phyloP scores from a whole-genome alignment of 2,113 vertebrate species.

The Paratilapia polleni region DNA sequence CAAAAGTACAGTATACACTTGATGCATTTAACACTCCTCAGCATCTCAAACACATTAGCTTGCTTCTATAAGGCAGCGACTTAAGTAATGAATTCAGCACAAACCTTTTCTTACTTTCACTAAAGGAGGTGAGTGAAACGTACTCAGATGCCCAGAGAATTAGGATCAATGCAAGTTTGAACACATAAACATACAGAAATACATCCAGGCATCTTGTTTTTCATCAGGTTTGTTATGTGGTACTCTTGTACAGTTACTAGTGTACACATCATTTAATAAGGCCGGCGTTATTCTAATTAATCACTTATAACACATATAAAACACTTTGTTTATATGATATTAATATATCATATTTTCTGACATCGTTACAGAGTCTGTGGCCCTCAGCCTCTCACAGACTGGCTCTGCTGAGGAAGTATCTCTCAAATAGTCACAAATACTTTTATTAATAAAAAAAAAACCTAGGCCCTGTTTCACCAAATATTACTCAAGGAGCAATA shows the following conservation, averaged over 20 bases:
- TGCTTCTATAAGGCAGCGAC: conserved; percentile 13
- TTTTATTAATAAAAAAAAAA: not conserved
- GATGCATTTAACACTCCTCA: conserved; percentile 37
- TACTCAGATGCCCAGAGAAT: not conserved
- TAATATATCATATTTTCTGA: not conserved
- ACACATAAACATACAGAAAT: not conserved
- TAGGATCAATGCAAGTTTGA: conserved; percentile 2
- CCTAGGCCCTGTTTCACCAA: not conserved
- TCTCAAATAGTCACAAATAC: not conserved
- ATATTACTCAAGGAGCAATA: not conserved
- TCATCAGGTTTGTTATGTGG: not conserved
- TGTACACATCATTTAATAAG: conserved; percentile 2
- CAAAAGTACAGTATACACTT: conserved; percentile 17
- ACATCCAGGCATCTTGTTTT: not conserved
- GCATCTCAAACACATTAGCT: conserved; percentile 38
- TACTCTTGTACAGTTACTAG: not conserved
- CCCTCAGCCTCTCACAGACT: not conserved
- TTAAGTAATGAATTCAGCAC: conserved; percentile 13
- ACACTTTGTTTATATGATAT: no score
- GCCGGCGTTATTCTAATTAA: not conserved
- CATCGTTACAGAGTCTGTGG: not conserved
- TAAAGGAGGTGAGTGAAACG: not conserved
- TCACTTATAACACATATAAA: not conserved
- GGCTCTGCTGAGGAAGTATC: not conserved
- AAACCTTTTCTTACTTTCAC: not conserved